Base-by-base conservation (phyloP, 2,113 vertebrate species). In the Aptenodytes forsteri region DNA sequence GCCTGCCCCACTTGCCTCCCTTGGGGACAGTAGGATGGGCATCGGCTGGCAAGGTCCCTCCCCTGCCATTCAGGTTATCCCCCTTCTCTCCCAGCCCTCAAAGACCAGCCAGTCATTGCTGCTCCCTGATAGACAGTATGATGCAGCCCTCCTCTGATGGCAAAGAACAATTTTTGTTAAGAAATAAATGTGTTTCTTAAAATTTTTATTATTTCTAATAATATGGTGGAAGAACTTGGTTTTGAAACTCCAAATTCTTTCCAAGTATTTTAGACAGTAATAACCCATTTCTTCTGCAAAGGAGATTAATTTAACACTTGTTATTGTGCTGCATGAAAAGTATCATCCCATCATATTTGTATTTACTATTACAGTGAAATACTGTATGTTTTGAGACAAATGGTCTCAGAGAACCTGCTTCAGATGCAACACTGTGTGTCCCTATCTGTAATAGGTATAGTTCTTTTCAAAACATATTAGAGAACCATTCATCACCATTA, bases 111-210 rank as follows among this genome's bases (percentile, higher is more conserved):
- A 76, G 25, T 17, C 13, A 1, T 16, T n/a, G 13, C 62, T 75
- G 17, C 8, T n/a, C 16, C 47, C 34, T 21, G 34, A 36, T 0
- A 84, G 42, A 7, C 23, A 47, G 14, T 7, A 27, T 4, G 26
- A 54, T 0, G 0, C 16, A 66, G 42, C 10, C 13, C 30, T 58
- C 22, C 21, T 50, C 11, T 30, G 22, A 75, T 1, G 1, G 47
- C 11, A 83, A 69, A 80, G 3, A 2, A 1, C 6, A 7, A 4
- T 16, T 42, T 34, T 29, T 80, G 23, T n/a, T 25, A 55, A 36
- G 7, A 89, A 75, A 87, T 3, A 83, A 59, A 67, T 38, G 2
- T 0, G 5, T 47, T 56, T 78, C 38, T 70, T 34, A 40, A 56
- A 29, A 5, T 5, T 18, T n/a, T 62, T 77, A 15, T n/a, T 52